A percentile compares a stretch with the other conserved stretches of the same genome.
phyloP scores from a whole-genome alignment of 2,113 vertebrate genomes.

The Ellobius talpinus region DNA sequence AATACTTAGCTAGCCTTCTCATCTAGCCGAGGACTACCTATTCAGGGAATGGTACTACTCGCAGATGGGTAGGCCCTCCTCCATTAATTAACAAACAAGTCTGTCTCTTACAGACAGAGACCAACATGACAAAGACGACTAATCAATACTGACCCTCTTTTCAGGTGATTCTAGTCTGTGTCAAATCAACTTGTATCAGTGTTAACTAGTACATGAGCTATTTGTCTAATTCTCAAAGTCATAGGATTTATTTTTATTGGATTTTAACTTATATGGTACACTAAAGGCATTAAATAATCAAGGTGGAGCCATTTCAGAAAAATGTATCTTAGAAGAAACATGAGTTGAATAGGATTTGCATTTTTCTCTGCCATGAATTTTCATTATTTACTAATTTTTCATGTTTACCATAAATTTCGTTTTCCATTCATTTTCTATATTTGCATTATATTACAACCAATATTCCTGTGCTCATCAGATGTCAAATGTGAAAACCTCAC shows the following conservation, averaged over 20 bases:
- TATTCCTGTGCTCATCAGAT: background rate
- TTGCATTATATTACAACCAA: background rate
- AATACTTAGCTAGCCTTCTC: background rate
- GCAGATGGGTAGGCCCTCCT: too few species aligned
- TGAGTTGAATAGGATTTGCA: background rate
- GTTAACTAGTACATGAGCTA: background rate
- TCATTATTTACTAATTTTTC: background rate
- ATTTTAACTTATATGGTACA: background rate
- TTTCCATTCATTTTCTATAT: background rate
- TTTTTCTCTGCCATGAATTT: background rate
- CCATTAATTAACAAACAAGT: background rate
- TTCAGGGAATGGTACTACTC: background rate
- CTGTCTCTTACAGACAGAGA: background rate
- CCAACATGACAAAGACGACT: background rate
- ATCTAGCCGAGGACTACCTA: background rate
- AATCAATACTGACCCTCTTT: background rate
- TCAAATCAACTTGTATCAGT: background rate
- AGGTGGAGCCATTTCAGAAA: background rate
- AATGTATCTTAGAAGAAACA: background rate
- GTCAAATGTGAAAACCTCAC: background rate
- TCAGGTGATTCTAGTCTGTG: background rate
- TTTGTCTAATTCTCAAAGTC: background rate
- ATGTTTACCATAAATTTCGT: background rate
- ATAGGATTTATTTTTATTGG: background rate
- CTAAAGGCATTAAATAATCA: background rate